These are phyloP conservation scores for Sitophilus oryzae DNA, from an alignment of 1,140 invertebrate species.

Conservation along the genomic window DNA sequence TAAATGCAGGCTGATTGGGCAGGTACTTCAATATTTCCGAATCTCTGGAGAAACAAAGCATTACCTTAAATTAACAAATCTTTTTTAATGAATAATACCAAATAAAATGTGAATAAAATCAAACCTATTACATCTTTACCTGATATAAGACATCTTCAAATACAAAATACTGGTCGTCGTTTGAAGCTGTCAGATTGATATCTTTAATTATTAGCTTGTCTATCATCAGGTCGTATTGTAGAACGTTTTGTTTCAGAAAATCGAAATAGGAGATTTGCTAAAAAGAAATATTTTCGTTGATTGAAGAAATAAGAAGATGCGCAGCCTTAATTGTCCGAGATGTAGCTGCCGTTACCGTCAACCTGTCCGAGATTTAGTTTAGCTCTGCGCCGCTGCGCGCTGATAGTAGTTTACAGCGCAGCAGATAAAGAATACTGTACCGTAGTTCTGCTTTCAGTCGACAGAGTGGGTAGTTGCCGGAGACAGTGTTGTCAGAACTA, in stretches of 20 bases:
- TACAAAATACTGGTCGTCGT: conserved; percentile 97
- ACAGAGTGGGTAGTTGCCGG: no score
- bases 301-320: background rate
- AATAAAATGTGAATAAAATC: no score
- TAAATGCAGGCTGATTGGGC: conserved; percentile 54
- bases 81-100: no score
- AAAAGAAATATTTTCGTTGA: conserved; percentile 34
- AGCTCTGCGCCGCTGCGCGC: no score
- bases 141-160: conserved; percentile 95
- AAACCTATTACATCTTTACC: no score
- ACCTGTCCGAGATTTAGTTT: no score
- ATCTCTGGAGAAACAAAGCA: conserved; percentile 90
- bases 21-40: conserved; percentile 65
- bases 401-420: no score
- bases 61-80: conserved; percentile 56
- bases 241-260: conserved; percentile 72
- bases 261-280: conserved; percentile 80
- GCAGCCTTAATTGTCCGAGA: no score
- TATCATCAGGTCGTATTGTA: conserved; percentile 86
- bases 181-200: conserved; percentile 90
- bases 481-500: no score
- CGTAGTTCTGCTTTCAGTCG: no score
- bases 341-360: no score
- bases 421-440: no score
- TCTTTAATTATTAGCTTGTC: conserved; percentile 94